A percentile compares a stretch with the other conserved stretches of the same genome.
phyloP scores from a whole-genome alignment of 2,797 vertebrate species.

The Neosilurus hyrtlii region DNA sequence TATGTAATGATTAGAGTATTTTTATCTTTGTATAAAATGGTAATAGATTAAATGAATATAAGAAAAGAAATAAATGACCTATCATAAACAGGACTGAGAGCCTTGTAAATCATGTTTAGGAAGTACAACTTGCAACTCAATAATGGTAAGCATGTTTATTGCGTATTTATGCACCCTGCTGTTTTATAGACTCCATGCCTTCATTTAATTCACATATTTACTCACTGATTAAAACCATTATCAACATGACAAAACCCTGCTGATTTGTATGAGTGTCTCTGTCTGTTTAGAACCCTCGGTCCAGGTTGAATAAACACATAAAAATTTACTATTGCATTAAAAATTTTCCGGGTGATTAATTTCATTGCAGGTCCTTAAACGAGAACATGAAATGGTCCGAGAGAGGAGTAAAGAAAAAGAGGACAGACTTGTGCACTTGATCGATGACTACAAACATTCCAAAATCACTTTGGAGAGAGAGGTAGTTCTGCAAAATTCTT shows the following conservation, averaged over 20 bases:
- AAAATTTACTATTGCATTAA: conserved; percentile 99
- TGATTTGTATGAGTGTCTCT: conserved; percentile 89
- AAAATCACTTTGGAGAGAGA: conserved; percentile 79
- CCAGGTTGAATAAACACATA: conserved; percentile 95
- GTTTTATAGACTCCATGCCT: conserved; percentile 81
- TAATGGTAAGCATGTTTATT: conserved; percentile 92
- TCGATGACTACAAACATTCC: conserved; percentile 76
- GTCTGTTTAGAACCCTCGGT: conserved; percentile 86
- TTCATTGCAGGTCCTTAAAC: conserved; percentile 97
- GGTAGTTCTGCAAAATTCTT: conserved; percentile 61
- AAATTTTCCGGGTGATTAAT: conserved; percentile 98
- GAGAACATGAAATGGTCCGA: conserved; percentile 90
- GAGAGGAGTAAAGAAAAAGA: conserved; percentile 84
- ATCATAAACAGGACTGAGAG: conserved; percentile 63
- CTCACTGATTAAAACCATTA: conserved; percentile 98
- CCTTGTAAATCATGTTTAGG: conserved; percentile 65
- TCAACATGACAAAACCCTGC: conserved; percentile 91
- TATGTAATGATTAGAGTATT: neutral
- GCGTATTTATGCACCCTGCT: conserved; percentile 83
- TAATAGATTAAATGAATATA: conserved; percentile 42
- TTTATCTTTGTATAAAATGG: conserved; percentile 53
- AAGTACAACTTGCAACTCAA: conserved; percentile 85
- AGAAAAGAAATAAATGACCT: conserved; percentile 59
- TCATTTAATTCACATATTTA: conserved; percentile 86
- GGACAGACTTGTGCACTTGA: conserved; percentile 82